Conservation (phyloP, 2,888 invertebrate species). For the Anthophora plumipes region DNA sequence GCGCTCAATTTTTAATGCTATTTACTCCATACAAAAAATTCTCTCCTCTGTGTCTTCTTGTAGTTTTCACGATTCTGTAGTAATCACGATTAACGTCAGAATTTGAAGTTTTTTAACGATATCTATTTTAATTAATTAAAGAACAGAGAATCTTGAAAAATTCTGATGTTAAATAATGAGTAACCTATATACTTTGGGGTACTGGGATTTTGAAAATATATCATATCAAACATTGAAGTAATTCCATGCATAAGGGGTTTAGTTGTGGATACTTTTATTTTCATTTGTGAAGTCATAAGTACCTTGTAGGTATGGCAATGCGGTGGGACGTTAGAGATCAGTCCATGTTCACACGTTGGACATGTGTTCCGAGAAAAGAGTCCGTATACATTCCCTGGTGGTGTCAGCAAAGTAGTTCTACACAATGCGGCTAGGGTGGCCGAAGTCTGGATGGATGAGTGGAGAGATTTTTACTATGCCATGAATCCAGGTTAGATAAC, state of each 20-base stretch:
- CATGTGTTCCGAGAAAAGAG: slow-evolving; percentile 99
- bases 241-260: slow-evolving; percentile 29
- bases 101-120: not conserved
- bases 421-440: slow-evolving; percentile 99
- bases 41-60: not conserved
- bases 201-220: not conserved
- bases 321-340: slow-evolving; percentile 97
- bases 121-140: not conserved
- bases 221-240: not conserved
- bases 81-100: slow-evolving; percentile 13
- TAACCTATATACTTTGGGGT: not conserved
- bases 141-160: not conserved
- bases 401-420: slow-evolving; percentile 97
- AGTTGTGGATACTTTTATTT: slow-evolving; percentile 24
- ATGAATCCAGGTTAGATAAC: slow-evolving; percentile 96
- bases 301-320: slow-evolving; percentile 96
- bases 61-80: slow-evolving; percentile 6
- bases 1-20: not conserved
- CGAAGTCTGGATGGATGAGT: slow-evolving; percentile 99
- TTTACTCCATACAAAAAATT: not conserved
- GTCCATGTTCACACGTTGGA: slow-evolving; percentile 97
- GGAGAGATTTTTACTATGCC: slow-evolving; percentile 99
- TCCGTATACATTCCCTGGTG: slow-evolving; percentile 99
- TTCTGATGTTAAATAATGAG: slow-evolving; percentile 2
- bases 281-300: slow-evolving; percentile 70